Conservation (phyloP, 2,113 vertebrate species). For the Chamaetylas fuelleborni region DNA sequence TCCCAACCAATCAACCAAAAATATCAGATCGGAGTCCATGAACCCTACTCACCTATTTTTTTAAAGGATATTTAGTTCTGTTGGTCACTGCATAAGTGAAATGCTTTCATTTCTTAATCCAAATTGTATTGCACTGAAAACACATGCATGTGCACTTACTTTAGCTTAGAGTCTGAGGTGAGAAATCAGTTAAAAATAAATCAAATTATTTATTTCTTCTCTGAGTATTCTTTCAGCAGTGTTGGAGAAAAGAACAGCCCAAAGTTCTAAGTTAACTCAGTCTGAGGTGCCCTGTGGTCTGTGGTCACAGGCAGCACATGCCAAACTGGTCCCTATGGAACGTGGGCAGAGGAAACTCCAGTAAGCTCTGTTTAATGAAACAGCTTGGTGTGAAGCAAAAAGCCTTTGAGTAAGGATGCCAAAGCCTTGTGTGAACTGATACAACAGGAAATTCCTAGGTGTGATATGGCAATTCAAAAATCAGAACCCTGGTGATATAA, state of each 20-base stretch:
- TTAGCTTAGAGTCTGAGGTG: background rate
- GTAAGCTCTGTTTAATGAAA: background rate
- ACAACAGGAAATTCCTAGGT: background rate
- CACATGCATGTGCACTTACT: background rate
- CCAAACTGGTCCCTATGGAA: background rate
- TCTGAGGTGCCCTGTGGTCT: accelerated
- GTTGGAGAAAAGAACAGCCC: background rate
- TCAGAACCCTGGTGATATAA: background rate
- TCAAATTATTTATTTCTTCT: background rate
- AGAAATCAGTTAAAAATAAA: background rate
- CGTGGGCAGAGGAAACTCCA: background rate
- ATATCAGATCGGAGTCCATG: background rate
- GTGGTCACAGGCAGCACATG: accelerated
- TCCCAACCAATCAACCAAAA: background rate
- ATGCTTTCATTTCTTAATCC: background rate
- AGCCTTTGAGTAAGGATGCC: background rate
- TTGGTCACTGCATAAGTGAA: background rate
- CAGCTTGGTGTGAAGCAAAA: background rate
- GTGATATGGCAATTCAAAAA: background rate
- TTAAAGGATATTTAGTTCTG: background rate
- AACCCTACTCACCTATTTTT: background rate
- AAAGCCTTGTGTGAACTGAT: background rate
- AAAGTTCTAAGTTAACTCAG: background rate
- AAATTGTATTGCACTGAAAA: background rate
- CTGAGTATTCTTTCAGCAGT: background rate